phyloP scores from a whole-genome alignment of 2,113 vertebrate genomes.

The Dissostichus mawsoni region DNA sequence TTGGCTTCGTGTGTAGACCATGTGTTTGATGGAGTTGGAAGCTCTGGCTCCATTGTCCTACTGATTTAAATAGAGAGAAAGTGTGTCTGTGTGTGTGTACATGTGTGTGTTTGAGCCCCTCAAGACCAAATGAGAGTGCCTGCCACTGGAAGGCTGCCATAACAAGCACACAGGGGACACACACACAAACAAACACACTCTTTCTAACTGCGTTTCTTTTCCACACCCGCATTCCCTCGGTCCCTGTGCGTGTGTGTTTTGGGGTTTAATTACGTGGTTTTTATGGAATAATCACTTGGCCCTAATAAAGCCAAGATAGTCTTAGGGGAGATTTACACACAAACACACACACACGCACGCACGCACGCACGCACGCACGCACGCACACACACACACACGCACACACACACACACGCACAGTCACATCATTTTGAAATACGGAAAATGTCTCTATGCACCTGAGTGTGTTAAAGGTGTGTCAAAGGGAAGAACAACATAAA shows the following conservation, averaged over 20 bases:
- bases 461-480: not conserved
- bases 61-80: constrained; percentile 39
- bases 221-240: constrained; percentile 5
- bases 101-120: constrained; percentile 28
- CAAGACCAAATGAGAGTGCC: constrained; percentile 54
- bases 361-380: too few species aligned
- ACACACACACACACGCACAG: too few species aligned
- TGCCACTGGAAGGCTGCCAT: constrained; percentile 68
- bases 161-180: constrained; percentile 51
- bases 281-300: constrained; percentile 64
- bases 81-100: not conserved
- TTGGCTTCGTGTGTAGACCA: constrained; percentile 51
- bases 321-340: constrained; percentile 30
- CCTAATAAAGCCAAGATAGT: constrained; percentile 57
- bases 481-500: not conserved
- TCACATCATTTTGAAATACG: too few species aligned
- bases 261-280: constrained; percentile 64
- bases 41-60: constrained; percentile 57
- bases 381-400: too few species aligned
- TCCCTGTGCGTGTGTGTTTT: constrained; percentile 25
- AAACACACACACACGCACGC: not conserved
- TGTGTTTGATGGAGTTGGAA: constrained; percentile 64
- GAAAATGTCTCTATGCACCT: not conserved
- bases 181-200: constrained; percentile 10
- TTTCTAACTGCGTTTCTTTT: constrained; percentile 3